Conservation (phyloP, 2,888 invertebrate genomes). For the Caenorhabditis plicata region DNA sequence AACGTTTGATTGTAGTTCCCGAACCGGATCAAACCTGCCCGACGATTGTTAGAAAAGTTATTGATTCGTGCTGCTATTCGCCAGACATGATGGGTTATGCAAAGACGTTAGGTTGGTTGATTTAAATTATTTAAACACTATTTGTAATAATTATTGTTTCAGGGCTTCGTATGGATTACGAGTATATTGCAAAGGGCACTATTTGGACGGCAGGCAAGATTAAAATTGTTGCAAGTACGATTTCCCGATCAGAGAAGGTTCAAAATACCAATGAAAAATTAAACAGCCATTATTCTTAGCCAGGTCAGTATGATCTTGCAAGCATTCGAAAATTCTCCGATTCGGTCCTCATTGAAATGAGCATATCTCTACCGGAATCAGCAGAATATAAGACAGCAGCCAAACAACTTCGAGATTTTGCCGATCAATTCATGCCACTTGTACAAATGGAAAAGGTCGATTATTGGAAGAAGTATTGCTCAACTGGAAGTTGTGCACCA, state of each 20-base stretch:
- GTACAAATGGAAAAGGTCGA: constrained; percentile 50
- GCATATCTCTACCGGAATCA: constrained; percentile 38
- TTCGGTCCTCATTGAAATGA: constrained; percentile 41
- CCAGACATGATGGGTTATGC: constrained; percentile 50
- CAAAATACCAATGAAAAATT: neutral
- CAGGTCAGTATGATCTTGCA: constrained; percentile 34
- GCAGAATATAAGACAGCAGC: constrained; percentile 44
- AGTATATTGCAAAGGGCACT: constrained; percentile 45
- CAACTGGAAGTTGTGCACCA: constrained; percentile 3
- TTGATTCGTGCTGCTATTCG: constrained; percentile 39
- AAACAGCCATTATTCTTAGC: neutral
- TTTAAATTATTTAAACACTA: too few species aligned
- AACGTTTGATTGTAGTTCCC: constrained; percentile 27
- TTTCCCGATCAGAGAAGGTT: constrained; percentile 27
- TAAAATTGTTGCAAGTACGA: constrained; percentile 27
- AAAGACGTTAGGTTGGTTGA: constrained; percentile 47
- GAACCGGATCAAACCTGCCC: constrained; percentile 50
- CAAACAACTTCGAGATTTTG: constrained; percentile 39
- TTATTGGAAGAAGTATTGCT: constrained; percentile 37
- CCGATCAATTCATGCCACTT: constrained; percentile 44
- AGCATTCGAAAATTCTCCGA: constrained; percentile 32
- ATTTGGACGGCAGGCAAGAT: constrained; percentile 44
- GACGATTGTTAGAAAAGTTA: constrained; percentile 48
- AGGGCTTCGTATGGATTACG: constrained; percentile 51
- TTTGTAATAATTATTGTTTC: constrained; percentile 1